Percentiles rank a stretch among this genome's conserved stretches.
Evolutionary conservation across 2,113 vertebrate genomes (phyloP).

Genomic region (Pangasianodon hypophthalmus): DNA sequence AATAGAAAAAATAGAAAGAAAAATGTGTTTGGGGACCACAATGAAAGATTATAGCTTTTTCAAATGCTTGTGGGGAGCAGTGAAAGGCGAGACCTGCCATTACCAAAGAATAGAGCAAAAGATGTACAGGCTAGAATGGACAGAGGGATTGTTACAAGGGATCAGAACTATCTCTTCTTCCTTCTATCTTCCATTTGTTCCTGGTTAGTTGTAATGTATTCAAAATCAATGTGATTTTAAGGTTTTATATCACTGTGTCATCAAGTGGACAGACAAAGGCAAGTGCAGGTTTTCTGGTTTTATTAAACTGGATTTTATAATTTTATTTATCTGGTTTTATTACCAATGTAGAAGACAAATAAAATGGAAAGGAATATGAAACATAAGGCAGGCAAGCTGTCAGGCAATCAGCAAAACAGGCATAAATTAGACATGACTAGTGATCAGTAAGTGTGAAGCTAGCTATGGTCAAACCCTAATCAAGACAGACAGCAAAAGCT

Average conservation of each 20-base stretch:
- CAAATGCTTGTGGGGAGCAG: constrained; percentile 16
- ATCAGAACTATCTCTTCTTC: neutral
- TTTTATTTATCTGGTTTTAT: neutral
- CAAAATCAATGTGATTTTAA: neutral
- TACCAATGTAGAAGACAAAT: neutral
- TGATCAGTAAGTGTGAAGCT: neutral
- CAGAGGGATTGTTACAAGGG: neutral
- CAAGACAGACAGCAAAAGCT: neutral
- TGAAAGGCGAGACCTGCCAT: constrained; percentile 20
- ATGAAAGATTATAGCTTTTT: constrained; percentile 21
- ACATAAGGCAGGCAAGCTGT: neutral
- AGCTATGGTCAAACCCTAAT: neutral
- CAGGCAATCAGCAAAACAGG: neutral
- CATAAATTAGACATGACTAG: neutral
- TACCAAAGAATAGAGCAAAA: constrained; percentile 17
- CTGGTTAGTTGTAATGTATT: neutral
- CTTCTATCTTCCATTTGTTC: neutral
- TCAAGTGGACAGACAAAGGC: neutral
- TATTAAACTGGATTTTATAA: neutral
- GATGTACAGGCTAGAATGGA: constrained; percentile 15
- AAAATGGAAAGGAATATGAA: neutral
- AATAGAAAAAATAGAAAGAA: neutral
- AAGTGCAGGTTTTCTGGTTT: neutral
- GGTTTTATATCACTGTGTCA: neutral
- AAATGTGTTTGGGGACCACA: constrained; percentile 16